Base-by-base conservation (phyloP, 2,888 invertebrate species). In the Cyaniris semiargus region DNA sequence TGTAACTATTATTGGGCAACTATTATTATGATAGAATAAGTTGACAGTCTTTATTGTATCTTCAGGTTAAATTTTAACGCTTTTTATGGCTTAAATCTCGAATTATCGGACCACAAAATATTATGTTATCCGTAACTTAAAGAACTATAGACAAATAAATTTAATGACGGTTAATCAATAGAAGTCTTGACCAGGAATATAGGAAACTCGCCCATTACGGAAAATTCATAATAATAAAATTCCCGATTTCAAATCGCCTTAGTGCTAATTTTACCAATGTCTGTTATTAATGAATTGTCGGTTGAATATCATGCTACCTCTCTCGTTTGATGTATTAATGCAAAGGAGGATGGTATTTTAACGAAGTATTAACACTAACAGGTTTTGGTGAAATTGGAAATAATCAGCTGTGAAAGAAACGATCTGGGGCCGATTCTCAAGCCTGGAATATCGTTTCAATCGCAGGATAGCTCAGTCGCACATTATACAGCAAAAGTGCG, bases 101-200 rank as follows among this genome's bases (percentile, higher is more conserved):
- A 66, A 66, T 66, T 66, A 66, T 66, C 27, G 27, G 66, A 66
- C 66, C 66, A 66, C 66, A 66, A 66, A 27, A 66, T 18, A 18
- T 27, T 31, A 60, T 58, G 58, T 60, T 60, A 60, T 66, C 66
- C 66, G 66, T 31, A 23, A 66, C 27, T 66, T 66, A 60, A 21
- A 7, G 27, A 66, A 66, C 5, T 18, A 31, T 27, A 27, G 6
- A 27, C 7, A 66, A 66, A 66, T 66, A 66, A 66, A 66, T 66
- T 66, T 27, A 66, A 66, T 7, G 1, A 31, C 66, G 27, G 66
- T 66, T 66, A 31, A 66, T 18, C 27, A 66, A 66, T 27, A 31
- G 27, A 23, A 23, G 23, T 21, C 23, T 27, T 27, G 27, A 66
- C 66, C 66, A 7, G 66, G 27, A 27, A 66, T 15, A 15, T 31